These are phyloP conservation scores for Athalia cordata DNA, from an alignment of 2,888 invertebrate species.

Conservation along the genomic window DNA sequence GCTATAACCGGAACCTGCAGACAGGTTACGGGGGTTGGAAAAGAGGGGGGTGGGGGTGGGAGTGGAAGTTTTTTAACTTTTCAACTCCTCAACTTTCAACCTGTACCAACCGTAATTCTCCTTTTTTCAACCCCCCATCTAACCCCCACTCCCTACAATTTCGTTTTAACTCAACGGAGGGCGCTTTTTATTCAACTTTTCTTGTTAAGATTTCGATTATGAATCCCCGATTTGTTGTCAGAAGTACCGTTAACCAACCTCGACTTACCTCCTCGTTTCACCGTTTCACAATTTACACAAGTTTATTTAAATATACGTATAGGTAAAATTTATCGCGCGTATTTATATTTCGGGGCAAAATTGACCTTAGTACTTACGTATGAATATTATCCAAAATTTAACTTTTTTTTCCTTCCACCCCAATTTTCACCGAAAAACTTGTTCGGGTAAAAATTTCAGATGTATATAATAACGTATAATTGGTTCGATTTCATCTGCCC, in stretches of 20 bases:
- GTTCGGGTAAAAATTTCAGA: no score
- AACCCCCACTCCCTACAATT: not conserved
- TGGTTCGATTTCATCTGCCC: no score
- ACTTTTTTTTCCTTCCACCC: no score
- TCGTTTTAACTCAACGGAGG: not conserved
- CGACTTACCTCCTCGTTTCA: not conserved
- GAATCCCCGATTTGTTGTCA: constrained; percentile 48
- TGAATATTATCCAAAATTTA: no score
- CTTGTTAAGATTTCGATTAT: constrained; percentile 62
- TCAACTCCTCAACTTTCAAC: constrained; percentile 43
- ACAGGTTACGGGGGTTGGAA: not conserved
- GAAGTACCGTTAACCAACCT: constrained; percentile 9
- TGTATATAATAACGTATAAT: no score
- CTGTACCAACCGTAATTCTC: not conserved
- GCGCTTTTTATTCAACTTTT: constrained; percentile 60
- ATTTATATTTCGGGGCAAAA: no score
- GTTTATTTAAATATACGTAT: no score
- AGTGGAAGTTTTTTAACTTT: constrained; percentile 57
- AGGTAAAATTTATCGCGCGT: no score
- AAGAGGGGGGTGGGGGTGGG: constrained; percentile 49
- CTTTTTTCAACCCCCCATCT: not conserved
- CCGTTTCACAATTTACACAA: not conserved
- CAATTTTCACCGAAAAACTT: no score
- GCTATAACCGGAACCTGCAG: constrained; percentile 10
- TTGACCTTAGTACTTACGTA: no score